Conservation (phyloP, 2,113 vertebrate genomes). For the Melanocharis versteri region DNA sequence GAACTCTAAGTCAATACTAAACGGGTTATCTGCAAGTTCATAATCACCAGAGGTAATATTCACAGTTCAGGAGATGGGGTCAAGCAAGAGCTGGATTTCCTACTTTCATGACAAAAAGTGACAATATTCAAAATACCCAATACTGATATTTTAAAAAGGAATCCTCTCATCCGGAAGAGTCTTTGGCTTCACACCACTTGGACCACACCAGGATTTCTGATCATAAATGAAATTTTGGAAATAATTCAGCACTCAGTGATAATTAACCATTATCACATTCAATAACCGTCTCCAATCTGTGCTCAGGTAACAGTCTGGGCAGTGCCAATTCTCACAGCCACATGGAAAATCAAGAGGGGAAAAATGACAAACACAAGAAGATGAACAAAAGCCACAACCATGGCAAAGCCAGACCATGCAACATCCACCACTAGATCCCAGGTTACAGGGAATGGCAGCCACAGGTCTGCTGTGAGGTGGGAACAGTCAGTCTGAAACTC, state of each 20-base stretch:
- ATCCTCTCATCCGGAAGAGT: not conserved
- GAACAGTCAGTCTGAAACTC: not conserved
- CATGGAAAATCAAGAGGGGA: not conserved
- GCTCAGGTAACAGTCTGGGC: not conserved
- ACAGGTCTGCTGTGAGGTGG: not conserved
- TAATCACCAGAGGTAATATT: conserved; percentile 53
- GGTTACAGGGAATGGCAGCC: not conserved
- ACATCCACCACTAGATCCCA: not conserved
- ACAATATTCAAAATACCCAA: not conserved
- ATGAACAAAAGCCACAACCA: accelerated
- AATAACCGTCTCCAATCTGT: not conserved
- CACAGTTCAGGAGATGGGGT: not conserved
- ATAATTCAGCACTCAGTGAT: not conserved
- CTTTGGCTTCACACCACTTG: not conserved
- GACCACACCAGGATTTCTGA: not conserved
- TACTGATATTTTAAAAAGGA: not conserved
- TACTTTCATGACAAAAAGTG: not conserved
- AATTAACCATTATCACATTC: not conserved
- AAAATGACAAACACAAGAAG: not conserved
- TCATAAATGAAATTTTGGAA: not conserved
- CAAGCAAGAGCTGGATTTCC: not conserved
- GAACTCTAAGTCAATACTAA: conserved; percentile 45
- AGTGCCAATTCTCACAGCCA: not conserved
- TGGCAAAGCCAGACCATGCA: accelerated
- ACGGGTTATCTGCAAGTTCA: conserved; percentile 45